Conservation (phyloP, 2,888 invertebrate species). For the Mycogona germanica region DNA sequence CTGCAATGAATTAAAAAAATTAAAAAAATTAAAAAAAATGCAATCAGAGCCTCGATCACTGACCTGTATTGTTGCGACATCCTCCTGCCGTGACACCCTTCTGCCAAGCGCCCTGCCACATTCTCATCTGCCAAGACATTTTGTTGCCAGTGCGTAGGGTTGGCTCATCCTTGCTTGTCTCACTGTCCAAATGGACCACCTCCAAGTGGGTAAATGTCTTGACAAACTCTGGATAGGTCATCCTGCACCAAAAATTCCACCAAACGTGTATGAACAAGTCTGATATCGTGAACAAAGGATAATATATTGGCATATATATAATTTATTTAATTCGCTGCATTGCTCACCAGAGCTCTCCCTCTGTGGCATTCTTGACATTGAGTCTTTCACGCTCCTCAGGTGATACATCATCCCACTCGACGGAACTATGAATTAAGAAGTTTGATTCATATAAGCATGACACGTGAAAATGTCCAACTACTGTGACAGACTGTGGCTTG, state of each 20-base stretch:
- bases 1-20: too few species aligned
- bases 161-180: constrained; percentile 73
- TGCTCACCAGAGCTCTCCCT: constrained; percentile 57
- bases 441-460: too few species aligned
- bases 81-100: constrained; percentile 80
- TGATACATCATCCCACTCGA: constrained; percentile 64
- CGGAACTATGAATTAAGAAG: constrained; percentile 41
- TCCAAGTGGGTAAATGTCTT: constrained; percentile 70
- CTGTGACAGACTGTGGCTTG: too few species aligned
- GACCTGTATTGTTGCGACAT: constrained; percentile 70
- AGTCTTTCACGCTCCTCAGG: constrained; percentile 58
- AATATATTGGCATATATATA: too few species aligned
- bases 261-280: too few species aligned
- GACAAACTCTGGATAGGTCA: constrained; percentile 68
- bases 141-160: constrained; percentile 61
- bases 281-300: too few species aligned
- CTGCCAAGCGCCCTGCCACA: constrained; percentile 77
- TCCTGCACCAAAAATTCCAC: too few species aligned
- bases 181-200: constrained; percentile 71
- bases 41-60: too few species aligned
- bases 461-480: too few species aligned
- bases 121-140: constrained; percentile 64
- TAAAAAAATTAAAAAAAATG: neutral
- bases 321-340: too few species aligned
- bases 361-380: constrained; percentile 47